A percentile compares a stretch with the other conserved stretches of the same genome.
Evolutionary conservation across 1,140 invertebrate genomes (phyloP).

Genomic region (Diorhabda elongata): DNA sequence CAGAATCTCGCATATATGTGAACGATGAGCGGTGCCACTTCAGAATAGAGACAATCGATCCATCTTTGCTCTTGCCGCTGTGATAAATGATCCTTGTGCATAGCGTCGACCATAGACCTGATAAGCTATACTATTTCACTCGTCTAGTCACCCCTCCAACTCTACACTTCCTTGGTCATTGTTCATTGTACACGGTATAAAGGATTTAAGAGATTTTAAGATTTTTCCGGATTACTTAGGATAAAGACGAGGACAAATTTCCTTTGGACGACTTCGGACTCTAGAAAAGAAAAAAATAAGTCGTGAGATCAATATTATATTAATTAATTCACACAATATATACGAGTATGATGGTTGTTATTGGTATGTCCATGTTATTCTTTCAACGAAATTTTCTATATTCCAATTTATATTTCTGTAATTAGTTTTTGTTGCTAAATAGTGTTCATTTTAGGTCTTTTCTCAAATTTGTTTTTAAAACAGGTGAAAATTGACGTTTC

Average conservation of each 20-base stretch:
- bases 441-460: too few relatives aligned
- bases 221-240: not conserved
- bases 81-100: constrained; percentile 39
- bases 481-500: too few relatives aligned
- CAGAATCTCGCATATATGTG: constrained; percentile 34
- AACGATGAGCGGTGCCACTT: constrained; percentile 37
- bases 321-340: too few relatives aligned
- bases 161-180: not conserved
- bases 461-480: too few relatives aligned
- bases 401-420: too few relatives aligned
- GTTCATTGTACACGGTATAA: not conserved
- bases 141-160: constrained; percentile 6
- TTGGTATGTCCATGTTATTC: too few relatives aligned
- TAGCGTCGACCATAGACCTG: constrained; percentile 28
- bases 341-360: too few relatives aligned
- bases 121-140: constrained; percentile 21
- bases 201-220: constrained; percentile 2
- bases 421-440: too few relatives aligned
- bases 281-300: too few relatives aligned
- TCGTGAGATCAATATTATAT: too few relatives aligned
- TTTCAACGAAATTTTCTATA: too few relatives aligned
- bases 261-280: too few relatives aligned
- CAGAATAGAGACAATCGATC: constrained; percentile 40
- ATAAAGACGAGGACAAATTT: not conserved
- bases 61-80: constrained; percentile 34